Base-by-base conservation (phyloP, 1,140 invertebrate species). In the Trypoxylus dichotomus region DNA sequence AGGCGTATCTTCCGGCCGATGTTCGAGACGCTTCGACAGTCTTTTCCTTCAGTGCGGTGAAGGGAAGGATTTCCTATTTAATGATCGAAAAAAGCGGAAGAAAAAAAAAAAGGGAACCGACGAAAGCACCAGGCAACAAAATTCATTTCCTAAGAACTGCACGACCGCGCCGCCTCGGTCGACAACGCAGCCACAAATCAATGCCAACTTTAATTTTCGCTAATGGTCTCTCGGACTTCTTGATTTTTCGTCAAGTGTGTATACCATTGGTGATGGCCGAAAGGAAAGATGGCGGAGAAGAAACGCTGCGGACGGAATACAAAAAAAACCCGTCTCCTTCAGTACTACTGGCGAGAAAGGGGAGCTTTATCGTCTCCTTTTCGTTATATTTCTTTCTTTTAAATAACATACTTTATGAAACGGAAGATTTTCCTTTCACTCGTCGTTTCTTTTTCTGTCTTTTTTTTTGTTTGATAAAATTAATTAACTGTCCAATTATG, bases 131-230 rank as follows among this genome's bases (percentile, higher is more conserved):
- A 13, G 19, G 21, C 13, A 68, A 68, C 27, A 68, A 29, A 68
- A 68, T 68, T 68, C 63, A 68, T 68, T 68, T 68, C 21, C 63
- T 13, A 68, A 1, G 63, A 68, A 68, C 63, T 68, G 63, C 24
- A n/a, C 63, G 19, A 68, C 63, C 27, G 21, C 15, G 19, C 0
- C 43, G 19, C 13, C 13, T 21, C 63, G 27, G 19, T 29, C 63
- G 19, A 68, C 63, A 68, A 27, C 63, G 24, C 63, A 13, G 24
- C 6, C 63, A 68, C 63, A 68, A 68, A 68, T 68, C 63, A 68
- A 68, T 68, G 63, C 63, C 63, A 68, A 68, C 63, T 68, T 68
- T 68, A 68, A 68, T 68, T 68, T 68, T 68, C 63, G 63, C 10
- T 68, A 68, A 68, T 68, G 63, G 63, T 68, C 63, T 25, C 43